These are phyloP conservation scores for Periophthalmodon schlosseri DNA, from an alignment of 2,113 vertebrate genomes.

Conservation along the genomic window DNA sequence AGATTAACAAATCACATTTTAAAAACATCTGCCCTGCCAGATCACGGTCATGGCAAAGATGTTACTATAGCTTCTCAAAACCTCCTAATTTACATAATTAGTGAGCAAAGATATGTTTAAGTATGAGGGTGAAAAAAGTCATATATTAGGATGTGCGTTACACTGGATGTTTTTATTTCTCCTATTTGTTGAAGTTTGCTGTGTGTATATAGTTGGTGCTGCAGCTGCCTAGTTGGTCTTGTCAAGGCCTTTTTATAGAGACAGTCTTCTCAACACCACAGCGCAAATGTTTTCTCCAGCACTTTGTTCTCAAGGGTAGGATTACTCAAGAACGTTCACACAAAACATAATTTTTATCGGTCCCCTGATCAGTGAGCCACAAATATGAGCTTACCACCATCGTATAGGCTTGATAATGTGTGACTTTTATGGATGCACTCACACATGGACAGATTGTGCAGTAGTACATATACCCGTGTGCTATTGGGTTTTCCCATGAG, in stretches of 20 bases:
- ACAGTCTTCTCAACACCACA: slow-evolving; percentile 76
- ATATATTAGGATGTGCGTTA: background rate
- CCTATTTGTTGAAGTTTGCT: background rate
- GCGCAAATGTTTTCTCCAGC: slow-evolving; percentile 62
- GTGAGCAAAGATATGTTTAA: no score
- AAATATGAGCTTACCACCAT: background rate
- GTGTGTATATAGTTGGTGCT: slow-evolving; percentile 24
- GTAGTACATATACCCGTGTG: background rate
- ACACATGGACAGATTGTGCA: background rate
- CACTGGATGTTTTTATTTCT: background rate
- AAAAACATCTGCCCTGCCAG: background rate
- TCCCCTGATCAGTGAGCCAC: background rate
- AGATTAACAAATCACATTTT: no score
- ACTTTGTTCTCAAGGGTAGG: slow-evolving; percentile 65
- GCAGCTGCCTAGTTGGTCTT: slow-evolving; percentile 72
- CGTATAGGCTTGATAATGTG: background rate
- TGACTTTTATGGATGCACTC: background rate
- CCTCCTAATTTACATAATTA: background rate
- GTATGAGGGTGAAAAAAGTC: no score
- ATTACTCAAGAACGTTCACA: slow-evolving; percentile 57
- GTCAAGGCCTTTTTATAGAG: slow-evolving; percentile 85
- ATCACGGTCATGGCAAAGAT: background rate
- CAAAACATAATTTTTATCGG: background rate
- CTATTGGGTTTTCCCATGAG: slow-evolving; percentile 7
- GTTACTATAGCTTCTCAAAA: background rate